Evolutionary conservation across 1,140 invertebrate species (phyloP).

Genomic region (Archivesica marissinica): DNA sequence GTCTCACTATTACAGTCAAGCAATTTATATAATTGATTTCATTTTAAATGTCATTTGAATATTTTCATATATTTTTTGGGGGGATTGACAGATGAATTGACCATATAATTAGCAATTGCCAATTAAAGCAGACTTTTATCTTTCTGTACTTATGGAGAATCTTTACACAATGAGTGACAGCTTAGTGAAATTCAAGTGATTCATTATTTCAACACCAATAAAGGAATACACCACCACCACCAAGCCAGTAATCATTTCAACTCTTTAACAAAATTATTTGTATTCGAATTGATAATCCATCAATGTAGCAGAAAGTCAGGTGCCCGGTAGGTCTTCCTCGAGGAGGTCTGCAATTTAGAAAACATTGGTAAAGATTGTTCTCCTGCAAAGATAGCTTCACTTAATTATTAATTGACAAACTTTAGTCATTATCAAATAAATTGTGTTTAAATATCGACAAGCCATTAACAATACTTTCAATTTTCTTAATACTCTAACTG

Average conservation of each 20-base stretch:
- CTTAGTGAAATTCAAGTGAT: background rate
- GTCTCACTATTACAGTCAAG: too few relatives aligned
- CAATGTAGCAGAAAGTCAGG: conserved; percentile 25
- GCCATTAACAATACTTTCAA: conserved; percentile 27
- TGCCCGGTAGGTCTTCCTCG: conserved; percentile 7
- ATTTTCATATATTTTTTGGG: too few relatives aligned
- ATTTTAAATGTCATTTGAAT: too few relatives aligned
- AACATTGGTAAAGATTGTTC: conserved; percentile 4
- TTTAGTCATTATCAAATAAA: conserved; percentile 25
- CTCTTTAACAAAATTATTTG: background rate
- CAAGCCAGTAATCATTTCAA: background rate
- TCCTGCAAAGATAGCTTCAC: conserved; percentile 11
- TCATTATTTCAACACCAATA: background rate
- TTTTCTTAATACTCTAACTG: background rate
- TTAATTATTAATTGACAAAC: conserved; percentile 22
- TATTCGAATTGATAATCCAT: conserved; percentile 28
- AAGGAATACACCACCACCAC: conserved; percentile 5
- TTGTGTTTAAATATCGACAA: conserved; percentile 4
- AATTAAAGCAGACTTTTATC: background rate
- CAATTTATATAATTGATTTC: too few relatives aligned
- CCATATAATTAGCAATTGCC: background rate
- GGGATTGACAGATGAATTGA: too few relatives aligned
- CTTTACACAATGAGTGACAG: background rate
- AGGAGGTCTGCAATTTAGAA: conserved; percentile 4
- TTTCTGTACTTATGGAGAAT: too few relatives aligned